Evolutionary conservation across 2,113 vertebrate species (phyloP).

Genomic region (Mastomys natalensis): DNA sequence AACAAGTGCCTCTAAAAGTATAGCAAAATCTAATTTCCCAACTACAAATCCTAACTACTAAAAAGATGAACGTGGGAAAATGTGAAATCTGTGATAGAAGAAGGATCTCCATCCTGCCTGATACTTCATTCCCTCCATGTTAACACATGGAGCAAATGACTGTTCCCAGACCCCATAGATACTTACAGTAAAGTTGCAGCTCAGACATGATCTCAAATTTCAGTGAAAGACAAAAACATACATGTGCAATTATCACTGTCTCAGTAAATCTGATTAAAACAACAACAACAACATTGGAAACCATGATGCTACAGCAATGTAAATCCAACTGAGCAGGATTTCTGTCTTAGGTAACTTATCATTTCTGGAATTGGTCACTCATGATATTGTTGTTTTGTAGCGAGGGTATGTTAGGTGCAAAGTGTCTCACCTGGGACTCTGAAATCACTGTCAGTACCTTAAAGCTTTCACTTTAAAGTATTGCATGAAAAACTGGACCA

Average conservation of each 20-base stretch:
- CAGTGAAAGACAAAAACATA: constrained; percentile 18
- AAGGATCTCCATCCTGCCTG: background rate
- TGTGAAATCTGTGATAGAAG: background rate
- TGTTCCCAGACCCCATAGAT: background rate
- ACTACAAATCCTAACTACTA: background rate
- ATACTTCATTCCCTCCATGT: background rate
- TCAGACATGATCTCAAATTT: background rate
- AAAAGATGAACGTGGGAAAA: background rate
- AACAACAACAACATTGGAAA: background rate
- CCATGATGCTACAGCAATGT: background rate
- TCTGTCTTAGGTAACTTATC: background rate
- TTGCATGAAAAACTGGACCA: background rate
- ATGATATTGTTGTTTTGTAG: background rate
- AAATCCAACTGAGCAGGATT: background rate
- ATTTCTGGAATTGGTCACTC: background rate
- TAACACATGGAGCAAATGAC: background rate
- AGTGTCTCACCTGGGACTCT: background rate
- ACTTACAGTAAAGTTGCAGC: background rate
- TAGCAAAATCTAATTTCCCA: constrained; percentile 37
- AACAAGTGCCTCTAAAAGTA: background rate
- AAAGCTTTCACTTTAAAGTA: background rate
- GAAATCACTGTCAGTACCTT: background rate
- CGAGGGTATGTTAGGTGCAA: background rate
- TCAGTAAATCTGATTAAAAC: background rate
- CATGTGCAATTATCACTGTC: background rate